phyloP scores from a whole-genome alignment of 2,797 vertebrate species.

The Smutsia temminckii region DNA sequence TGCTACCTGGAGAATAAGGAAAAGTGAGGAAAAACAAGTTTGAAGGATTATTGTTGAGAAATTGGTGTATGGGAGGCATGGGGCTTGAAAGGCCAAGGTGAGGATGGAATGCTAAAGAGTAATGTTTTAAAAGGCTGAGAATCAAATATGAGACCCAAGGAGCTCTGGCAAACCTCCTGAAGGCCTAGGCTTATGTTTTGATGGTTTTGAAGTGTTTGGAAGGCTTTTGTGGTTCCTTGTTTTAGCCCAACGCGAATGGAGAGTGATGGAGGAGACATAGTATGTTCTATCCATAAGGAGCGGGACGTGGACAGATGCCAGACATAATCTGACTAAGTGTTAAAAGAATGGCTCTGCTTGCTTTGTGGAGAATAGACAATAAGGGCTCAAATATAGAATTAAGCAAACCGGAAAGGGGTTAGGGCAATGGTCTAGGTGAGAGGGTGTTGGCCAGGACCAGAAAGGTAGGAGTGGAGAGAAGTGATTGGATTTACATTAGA shows the following conservation, averaged over 20 bases:
- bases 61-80: not conserved
- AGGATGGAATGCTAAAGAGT: not conserved
- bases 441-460: not conserved
- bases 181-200: not conserved
- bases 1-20: not conserved
- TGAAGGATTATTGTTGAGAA: not conserved
- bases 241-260: not conserved
- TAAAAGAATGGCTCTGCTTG: not conserved
- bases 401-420: not conserved
- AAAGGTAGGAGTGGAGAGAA: not conserved
- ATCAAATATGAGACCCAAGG: not conserved
- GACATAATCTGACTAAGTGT: not conserved
- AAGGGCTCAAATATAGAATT: not conserved
- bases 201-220: constrained; percentile 3
- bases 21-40: not conserved
- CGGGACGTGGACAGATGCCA: not conserved
- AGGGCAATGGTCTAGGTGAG: not conserved
- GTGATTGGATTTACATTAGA: not conserved
- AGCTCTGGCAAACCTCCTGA: not conserved
- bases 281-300: not conserved
- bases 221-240: not conserved
- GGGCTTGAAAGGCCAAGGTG: not conserved
- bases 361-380: not conserved
- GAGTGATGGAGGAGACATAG: not conserved
- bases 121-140: not conserved